phyloP scores from a whole-genome alignment of 1,140 invertebrate species.

The Lasaia peninsularis region DNA sequence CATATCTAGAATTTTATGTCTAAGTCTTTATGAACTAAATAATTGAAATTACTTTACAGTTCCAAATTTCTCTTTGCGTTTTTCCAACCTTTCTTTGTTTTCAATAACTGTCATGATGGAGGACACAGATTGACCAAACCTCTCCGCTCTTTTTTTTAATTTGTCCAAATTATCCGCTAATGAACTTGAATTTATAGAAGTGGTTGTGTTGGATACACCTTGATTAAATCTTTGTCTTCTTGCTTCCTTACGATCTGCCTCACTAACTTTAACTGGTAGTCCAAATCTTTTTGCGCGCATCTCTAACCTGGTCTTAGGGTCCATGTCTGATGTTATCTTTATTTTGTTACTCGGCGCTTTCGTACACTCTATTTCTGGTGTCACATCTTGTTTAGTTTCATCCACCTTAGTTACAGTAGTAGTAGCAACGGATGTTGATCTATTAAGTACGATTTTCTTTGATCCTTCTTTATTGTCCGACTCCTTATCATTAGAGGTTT shows the following conservation, averaged over 20 bases:
- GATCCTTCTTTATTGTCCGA: constrained; percentile 67
- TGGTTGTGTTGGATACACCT: constrained; percentile 40
- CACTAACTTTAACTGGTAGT: constrained; percentile 76
- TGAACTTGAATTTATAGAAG: constrained; percentile 65
- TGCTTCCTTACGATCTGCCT: constrained; percentile 81
- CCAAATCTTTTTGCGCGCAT: constrained; percentile 90
- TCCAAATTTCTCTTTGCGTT: constrained; percentile 85
- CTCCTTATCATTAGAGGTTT: constrained; percentile 33
- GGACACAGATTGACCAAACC: constrained; percentile 86
- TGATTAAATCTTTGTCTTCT: constrained; percentile 82
- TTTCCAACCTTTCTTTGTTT: constrained; percentile 82
- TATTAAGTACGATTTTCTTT: constrained; percentile 80
- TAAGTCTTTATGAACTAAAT: not conserved
- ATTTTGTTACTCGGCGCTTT: constrained; percentile 40
- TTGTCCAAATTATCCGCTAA: constrained; percentile 78
- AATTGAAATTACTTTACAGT: constrained; percentile 32
- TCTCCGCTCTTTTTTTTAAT: constrained; percentile 85
- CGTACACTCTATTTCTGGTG: constrained; percentile 31
- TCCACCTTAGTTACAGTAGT: constrained; percentile 36
- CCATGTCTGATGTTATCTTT: constrained; percentile 80
- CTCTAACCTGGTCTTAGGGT: constrained; percentile 84
- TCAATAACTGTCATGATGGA: constrained; percentile 82
- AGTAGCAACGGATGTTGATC: constrained; percentile 79
- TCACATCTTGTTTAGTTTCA: constrained; percentile 30
- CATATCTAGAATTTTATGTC: too few species aligned